A percentile compares a stretch with the other conserved stretches of the same genome.
Evolutionary conservation across 2,113 vertebrate species (phyloP).

Genomic region (Lepisosteus osseus): DNA sequence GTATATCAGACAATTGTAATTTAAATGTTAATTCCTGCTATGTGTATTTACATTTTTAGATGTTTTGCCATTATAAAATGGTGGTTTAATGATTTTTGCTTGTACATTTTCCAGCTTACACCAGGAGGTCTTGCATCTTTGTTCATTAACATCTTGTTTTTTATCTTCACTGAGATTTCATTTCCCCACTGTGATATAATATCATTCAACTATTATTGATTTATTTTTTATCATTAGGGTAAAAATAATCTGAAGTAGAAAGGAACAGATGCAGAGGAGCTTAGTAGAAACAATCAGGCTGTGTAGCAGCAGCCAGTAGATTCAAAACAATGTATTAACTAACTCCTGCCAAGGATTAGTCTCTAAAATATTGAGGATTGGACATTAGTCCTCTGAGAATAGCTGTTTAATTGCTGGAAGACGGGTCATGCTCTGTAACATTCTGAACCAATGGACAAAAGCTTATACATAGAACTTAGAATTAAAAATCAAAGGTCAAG

Average conservation of each 20-base stretch:
- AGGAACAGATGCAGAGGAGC: constrained; percentile 7
- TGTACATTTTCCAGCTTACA: no score
- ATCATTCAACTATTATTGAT: background rate
- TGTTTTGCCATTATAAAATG: no score
- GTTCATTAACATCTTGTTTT: constrained; percentile 42
- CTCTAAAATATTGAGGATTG: no score
- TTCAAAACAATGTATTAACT: constrained; percentile 15
- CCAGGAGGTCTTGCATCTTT: background rate
- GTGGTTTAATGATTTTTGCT: no score
- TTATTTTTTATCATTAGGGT: constrained; percentile 1
- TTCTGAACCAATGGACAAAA: no score
- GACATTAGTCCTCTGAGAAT: background rate
- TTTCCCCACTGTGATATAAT: constrained; percentile 26
- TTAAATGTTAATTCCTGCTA: no score
- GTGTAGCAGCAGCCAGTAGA: background rate
- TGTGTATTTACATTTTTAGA: no score
- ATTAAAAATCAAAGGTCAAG: no score
- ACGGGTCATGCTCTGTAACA: background rate
- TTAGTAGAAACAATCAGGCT: background rate
- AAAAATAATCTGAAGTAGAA: background rate
- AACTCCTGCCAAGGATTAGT: constrained; percentile 9
- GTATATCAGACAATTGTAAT: no score
- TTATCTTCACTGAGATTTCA: constrained; percentile 46
- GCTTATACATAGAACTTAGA: no score
- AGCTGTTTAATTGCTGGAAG: background rate